Evolutionary conservation across 2,113 vertebrate genomes (phyloP).

Genomic region (Hyperoodon ampullatus): DNA sequence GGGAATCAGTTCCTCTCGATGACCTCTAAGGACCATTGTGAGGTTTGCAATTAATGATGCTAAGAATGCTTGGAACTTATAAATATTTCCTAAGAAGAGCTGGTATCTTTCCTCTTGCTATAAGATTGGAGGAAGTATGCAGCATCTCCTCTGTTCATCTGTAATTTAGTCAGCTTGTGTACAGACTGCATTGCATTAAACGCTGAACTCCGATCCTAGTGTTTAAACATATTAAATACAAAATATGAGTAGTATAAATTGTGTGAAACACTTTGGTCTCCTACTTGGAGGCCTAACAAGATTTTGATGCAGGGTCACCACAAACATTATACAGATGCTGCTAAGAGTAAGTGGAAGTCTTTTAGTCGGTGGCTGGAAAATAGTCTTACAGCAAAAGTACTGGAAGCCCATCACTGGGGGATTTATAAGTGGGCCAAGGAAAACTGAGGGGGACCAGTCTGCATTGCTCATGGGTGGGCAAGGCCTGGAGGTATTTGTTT

Average conservation of each 20-base stretch:
- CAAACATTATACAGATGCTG: slow-evolving; percentile 67
- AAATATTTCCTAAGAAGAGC: slow-evolving; percentile 74
- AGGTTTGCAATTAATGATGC: slow-evolving; percentile 48
- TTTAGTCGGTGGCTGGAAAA: slow-evolving; percentile 59
- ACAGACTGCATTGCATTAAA: slow-evolving; percentile 69
- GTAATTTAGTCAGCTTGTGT: slow-evolving; percentile 75
- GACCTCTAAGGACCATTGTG: neutral
- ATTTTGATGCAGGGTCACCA: slow-evolving; percentile 60
- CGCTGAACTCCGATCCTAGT: slow-evolving; percentile 46
- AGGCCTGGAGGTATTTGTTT: slow-evolving; percentile 53
- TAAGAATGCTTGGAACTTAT: slow-evolving; percentile 70
- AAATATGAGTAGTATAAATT: slow-evolving; percentile 79
- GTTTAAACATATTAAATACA: slow-evolving; percentile 74
- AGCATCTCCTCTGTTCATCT: slow-evolving; percentile 78
- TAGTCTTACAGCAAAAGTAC: slow-evolving; percentile 26
- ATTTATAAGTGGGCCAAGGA: slow-evolving; percentile 60
- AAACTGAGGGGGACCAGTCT: slow-evolving; percentile 16
- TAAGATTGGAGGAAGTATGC: slow-evolving; percentile 77
- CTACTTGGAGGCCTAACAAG: slow-evolving; percentile 66
- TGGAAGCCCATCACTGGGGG: slow-evolving; percentile 54
- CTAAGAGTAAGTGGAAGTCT: slow-evolving; percentile 73
- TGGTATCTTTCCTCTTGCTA: slow-evolving; percentile 74
- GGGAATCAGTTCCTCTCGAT: neutral
- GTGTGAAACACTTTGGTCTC: slow-evolving; percentile 76
- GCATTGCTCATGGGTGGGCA: slow-evolving; percentile 37